Conservation (phyloP, 2,113 vertebrate genomes). For the Glareola pratincola region DNA sequence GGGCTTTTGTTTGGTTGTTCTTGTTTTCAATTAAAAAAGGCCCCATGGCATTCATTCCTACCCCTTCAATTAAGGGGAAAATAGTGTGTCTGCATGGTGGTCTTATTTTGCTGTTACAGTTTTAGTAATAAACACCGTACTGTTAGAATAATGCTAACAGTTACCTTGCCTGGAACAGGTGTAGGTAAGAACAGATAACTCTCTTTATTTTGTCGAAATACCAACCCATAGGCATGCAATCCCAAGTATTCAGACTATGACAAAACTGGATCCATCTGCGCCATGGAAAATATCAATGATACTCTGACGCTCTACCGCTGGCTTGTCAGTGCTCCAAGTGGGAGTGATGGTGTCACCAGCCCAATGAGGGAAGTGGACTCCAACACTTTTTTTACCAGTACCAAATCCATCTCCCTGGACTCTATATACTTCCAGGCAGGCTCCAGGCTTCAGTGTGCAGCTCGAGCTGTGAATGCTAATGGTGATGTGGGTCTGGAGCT, state of each 20-base stretch:
- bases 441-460: slow-evolving; percentile 81
- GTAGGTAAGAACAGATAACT: not conserved
- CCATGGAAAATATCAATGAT: slow-evolving; percentile 81
- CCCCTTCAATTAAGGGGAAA: not conserved
- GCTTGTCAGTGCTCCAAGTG: slow-evolving; percentile 80
- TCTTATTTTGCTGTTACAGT: not conserved
- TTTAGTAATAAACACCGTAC: not conserved
- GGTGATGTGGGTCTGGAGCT: slow-evolving; percentile 82
- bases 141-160: not conserved
- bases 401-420: slow-evolving; percentile 82
- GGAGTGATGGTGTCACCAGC: slow-evolving; percentile 81
- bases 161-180: not conserved
- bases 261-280: slow-evolving; percentile 84
- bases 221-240: slow-evolving; percentile 77
- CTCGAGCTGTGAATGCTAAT: slow-evolving; percentile 77
- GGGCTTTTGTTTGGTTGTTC: not conserved
- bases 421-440: slow-evolving; percentile 85
- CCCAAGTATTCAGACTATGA: slow-evolving; percentile 84
- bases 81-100: not conserved
- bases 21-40: not conserved
- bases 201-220: not conserved
- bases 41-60: not conserved
- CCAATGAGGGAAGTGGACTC: slow-evolving; percentile 83
- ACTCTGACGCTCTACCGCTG: slow-evolving; percentile 83
- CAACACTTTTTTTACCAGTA: slow-evolving; percentile 85